Base-by-base conservation (phyloP, 2,113 vertebrate species). In the Axis porcinus region DNA sequence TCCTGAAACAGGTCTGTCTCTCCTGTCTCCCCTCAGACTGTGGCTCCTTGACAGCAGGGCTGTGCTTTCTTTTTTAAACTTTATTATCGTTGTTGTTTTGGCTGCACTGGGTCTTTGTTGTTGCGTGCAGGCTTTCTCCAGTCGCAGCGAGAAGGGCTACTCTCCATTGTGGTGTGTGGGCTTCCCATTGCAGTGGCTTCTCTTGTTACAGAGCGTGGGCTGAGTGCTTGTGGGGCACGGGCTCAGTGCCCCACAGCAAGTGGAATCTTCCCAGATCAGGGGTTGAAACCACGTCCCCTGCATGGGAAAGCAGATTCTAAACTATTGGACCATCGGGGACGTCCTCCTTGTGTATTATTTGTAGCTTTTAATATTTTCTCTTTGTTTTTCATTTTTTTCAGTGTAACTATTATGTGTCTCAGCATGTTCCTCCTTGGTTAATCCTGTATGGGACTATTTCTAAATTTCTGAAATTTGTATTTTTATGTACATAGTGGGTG, bases 261-360 rank as follows among this genome's bases (percentile, higher is more conserved):
- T 67, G 64, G 67, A 23, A 23, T 74, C 67, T 74, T 74, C 67
- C n/a, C 67, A 40, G n/a, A 40, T 25, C 10, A 23, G n/a, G 67
- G n/a, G 6, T 2, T 74, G n/a, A 74, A 40, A 6, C n/a, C 67
- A 40, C 1, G 19, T 74, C 67, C 67, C n/a, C 19, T 74, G n/a
- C n/a, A 25, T 13, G 19, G 67, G 67, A 74, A 74, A 74, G 67
- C n/a, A 40, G n/a, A 74, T 40, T 13, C 67, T 13, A 40, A 74
- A 12, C n/a, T 74, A 74, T 40, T 0, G 0, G 19, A 74, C n/a
- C n/a, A 40, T 40, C 5, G 0, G 2, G 19, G 67, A 40, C 12
- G 5, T 74, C 67, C 19, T 74, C 67, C 67, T 23, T 23, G 10
- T 21, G n/a, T n/a, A 52, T 33, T 52, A 52, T 82, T 52, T 82